phyloP scores from a whole-genome alignment of 2,113 vertebrate species.

The Dendrocopos noguchii region DNA sequence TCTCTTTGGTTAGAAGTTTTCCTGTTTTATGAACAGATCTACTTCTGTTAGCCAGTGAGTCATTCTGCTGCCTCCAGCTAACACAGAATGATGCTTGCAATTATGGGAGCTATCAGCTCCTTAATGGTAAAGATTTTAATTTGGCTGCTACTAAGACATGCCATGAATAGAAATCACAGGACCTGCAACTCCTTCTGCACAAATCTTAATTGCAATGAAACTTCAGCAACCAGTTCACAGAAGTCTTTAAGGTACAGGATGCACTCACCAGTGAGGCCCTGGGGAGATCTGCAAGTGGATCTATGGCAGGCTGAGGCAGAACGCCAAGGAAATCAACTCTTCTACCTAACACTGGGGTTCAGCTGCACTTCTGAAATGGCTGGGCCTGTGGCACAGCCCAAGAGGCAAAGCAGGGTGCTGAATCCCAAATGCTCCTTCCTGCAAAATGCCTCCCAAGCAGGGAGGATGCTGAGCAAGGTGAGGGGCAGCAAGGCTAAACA shows the following conservation, averaged over 20 bases:
- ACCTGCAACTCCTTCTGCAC: neutral
- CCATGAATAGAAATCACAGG: conserved; percentile 40
- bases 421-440: neutral
- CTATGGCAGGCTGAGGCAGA: neutral
- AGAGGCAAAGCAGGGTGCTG: neutral
- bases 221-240: neutral
- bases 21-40: neutral
- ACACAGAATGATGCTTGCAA: neutral
- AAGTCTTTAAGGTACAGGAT: neutral
- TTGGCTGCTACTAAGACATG: conserved; percentile 13
- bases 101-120: conserved; percentile 37
- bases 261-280: neutral
- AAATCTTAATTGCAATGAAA: conserved; percentile 29
- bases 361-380: neutral
- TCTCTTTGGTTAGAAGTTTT: neutral
- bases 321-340: neutral
- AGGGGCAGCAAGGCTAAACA: rapidly evolving
- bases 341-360: neutral
- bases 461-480: rapidly evolving
- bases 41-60: neutral
- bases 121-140: conserved; percentile 58
- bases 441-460: neutral
- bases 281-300: neutral
- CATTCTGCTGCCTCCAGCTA: neutral
- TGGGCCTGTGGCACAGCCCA: neutral